Evolutionary conservation across 2,113 vertebrate genomes (phyloP), one percentile per base, ranked within the genome.

Genomic region (Silurus glanis): DNA sequence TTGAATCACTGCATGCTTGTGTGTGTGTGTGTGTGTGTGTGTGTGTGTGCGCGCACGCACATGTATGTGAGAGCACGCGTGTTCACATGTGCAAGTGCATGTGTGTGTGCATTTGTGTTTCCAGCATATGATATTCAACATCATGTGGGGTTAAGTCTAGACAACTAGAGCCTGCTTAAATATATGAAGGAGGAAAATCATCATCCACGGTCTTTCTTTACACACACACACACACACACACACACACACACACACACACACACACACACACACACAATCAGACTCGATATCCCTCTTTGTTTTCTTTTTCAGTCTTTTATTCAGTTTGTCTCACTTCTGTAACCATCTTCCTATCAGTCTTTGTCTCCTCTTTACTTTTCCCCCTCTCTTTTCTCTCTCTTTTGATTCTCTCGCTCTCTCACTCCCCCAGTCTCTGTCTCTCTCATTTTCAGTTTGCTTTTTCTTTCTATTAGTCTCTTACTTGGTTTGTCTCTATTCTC

Each of bases 1-100:
- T 87, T 86, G 84, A 90, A 89, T 90, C 86, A 84, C 71, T 64
- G 67, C 67, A 64, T 83, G 75, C 59, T 49, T 88, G 81, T 82
- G 62, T 82, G 85, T 69, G 79, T 86, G 76, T 37, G 66, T 59
- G 16, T 69, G 25, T 59, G 78, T 17, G 78, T 61, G 66, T 74
- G 79, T 74, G 66, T 62, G 21, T 75, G 80, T 23, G 37, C 28
- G 56, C 28, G 67, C 82, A n/a, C n/a, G 23, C 13, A 45, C 56
- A n/a, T 81, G 74, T 64, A 28, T 74, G 83, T 12, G 56, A 37
- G 37, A 37, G 37, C 37, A 37, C 2, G 37, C 37, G 37, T 37
- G 37, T 37, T 37, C 37, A 37, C 37, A 37, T 37, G 37, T 37
- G 37, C 37, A 37, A 37, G 28, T 61, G n/a, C 56, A 7, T 56